Evolutionary conservation across 2,113 vertebrate species (phyloP).

Genomic region (Eubucco bourcierii): DNA sequence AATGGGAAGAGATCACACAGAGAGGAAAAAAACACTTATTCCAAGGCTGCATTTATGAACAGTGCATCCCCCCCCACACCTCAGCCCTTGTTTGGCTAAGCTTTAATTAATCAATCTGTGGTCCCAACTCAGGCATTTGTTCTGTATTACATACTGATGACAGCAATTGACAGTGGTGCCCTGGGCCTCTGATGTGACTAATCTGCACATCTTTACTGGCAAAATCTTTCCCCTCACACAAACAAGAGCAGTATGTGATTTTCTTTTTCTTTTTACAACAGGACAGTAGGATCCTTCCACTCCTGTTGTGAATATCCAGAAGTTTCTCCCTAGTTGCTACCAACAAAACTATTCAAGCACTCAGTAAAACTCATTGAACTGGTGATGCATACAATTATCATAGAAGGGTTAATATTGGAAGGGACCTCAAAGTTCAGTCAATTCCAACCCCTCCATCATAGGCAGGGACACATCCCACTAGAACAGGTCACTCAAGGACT

Average conservation of each 20-base stretch:
- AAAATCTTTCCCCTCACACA: not conserved
- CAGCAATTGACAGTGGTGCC: not conserved
- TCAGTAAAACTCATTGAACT: not conserved
- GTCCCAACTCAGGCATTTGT: not conserved
- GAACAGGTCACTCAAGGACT: too few relatives aligned
- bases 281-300: not conserved
- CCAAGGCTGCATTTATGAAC: not conserved
- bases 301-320: not conserved
- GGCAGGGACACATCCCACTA: too few relatives aligned
- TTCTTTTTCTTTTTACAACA: not conserved
- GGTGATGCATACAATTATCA: not conserved
- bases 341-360: not conserved
- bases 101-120: not conserved
- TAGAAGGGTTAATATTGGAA: too few relatives aligned
- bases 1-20: not conserved
- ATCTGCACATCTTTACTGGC: not conserved
- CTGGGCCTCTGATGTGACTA: not conserved
- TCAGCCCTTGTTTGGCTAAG: not conserved
- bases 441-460: too few relatives aligned
- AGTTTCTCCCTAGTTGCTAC: not conserved
- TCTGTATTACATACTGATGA: not conserved
- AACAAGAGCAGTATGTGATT: fast-evolving
- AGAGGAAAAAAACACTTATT: not conserved
- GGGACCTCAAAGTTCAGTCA: too few relatives aligned
- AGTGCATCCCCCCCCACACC: too few relatives aligned